These are phyloP conservation scores for Acridotheres tristis DNA, from an alignment of 2,797 vertebrate species.

Conservation along the genomic window DNA sequence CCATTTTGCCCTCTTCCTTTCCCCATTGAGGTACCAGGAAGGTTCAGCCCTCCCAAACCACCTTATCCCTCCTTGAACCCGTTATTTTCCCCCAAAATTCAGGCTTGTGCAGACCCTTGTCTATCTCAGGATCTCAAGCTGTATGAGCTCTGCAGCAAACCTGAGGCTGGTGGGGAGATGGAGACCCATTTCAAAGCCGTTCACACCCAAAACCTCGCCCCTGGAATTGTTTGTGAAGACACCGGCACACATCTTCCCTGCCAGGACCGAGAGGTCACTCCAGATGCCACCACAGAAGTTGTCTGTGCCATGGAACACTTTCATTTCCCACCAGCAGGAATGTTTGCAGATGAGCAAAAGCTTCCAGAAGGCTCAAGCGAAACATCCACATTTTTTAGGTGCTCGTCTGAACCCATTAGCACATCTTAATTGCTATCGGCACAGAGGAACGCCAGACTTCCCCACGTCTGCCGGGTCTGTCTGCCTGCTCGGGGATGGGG, in stretches of 20 bases:
- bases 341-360: constrained; percentile 36
- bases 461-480: constrained; percentile 2
- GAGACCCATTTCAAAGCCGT: accelerated
- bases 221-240: background rate
- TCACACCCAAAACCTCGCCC: background rate
- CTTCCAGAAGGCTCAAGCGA: constrained; percentile 52
- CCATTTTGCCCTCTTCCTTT: accelerated
- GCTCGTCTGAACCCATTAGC: constrained; percentile 36
- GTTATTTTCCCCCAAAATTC: background rate
- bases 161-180: accelerated
- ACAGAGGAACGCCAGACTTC: constrained; percentile 23
- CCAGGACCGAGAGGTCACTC: background rate
- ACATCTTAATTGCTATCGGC: constrained; percentile 37
- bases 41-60: accelerated
- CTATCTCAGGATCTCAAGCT: accelerated
- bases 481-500: background rate
- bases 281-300: background rate
- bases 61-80: accelerated
- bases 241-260: accelerated
- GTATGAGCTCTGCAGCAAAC: accelerated
- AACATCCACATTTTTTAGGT: constrained; percentile 43
- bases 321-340: background rate
- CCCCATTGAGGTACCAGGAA: background rate
- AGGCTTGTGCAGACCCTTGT: background rate
- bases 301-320: accelerated